These are phyloP conservation scores for Anastatus disparis DNA, from an alignment of 1,140 invertebrate species.

Conservation along the genomic window DNA sequence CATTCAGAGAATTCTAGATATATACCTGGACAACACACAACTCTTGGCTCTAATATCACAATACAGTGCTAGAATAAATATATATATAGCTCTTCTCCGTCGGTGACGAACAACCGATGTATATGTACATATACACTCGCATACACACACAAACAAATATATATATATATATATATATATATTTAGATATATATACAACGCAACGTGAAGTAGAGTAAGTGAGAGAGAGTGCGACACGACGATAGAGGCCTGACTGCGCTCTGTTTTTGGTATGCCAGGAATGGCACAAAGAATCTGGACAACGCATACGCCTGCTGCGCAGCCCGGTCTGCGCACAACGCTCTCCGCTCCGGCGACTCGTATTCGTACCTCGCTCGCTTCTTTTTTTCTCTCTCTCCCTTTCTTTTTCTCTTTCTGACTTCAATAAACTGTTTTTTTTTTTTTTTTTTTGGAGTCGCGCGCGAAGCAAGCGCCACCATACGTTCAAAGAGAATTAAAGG, in stretches of 20 bases:
- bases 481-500: too few relatives aligned
- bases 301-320: conserved; percentile 87
- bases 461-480: neutral
- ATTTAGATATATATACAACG: neutral
- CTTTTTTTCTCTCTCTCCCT: neutral
- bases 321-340: conserved; percentile 82
- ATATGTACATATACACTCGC: too few relatives aligned
- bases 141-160: neutral
- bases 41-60: too few relatives aligned
- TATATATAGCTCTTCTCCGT: too few relatives aligned
- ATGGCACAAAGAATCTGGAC: conserved; percentile 94
- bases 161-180: too few relatives aligned
- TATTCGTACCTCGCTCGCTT: neutral
- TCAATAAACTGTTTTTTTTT: too few relatives aligned
- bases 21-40: too few relatives aligned
- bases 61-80: too few relatives aligned
- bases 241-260: conserved; percentile 61
- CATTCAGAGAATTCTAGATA: too few relatives aligned
- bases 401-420: conserved; percentile 29
- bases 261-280: conserved; percentile 92
- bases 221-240: conserved; percentile 42
- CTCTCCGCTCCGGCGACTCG: conserved; percentile 61
- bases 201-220: neutral
- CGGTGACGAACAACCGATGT: too few relatives aligned
- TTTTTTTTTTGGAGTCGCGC: too few relatives aligned